Evolutionary conservation across 2,797 vertebrate genomes (phyloP).

Genomic region (Varecia variegata): DNA sequence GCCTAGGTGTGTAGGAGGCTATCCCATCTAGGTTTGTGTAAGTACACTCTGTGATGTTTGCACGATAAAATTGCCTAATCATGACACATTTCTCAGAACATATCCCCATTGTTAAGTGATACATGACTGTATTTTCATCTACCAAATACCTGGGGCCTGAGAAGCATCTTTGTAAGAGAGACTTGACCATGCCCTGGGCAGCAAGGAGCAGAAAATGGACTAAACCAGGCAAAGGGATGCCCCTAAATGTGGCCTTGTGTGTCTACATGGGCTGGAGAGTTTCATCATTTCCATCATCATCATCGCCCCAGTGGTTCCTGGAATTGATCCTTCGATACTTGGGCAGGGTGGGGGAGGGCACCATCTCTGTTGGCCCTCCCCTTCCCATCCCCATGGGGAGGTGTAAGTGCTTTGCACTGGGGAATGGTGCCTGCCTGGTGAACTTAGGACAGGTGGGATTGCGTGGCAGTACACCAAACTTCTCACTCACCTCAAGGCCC

Average conservation of each 20-base stretch:
- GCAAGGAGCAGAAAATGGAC: not conserved
- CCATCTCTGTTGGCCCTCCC: not conserved
- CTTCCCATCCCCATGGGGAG: not conserved
- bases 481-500: slow-evolving; percentile 66
- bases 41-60: not conserved
- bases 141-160: not conserved
- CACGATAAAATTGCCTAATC: not conserved
- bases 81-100: not conserved
- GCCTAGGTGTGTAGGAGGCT: not conserved
- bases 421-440: not conserved
- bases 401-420: not conserved
- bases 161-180: not conserved
- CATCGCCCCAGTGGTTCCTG: not conserved
- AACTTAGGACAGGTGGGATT: slow-evolving; percentile 13
- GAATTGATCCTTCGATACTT: not conserved
- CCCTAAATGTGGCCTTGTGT: not conserved
- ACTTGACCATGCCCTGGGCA: not conserved
- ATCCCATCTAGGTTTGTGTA: not conserved
- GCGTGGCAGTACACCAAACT: slow-evolving; percentile 57
- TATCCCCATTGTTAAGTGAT: not conserved
- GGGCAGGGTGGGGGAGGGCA: not conserved
- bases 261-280: not conserved
- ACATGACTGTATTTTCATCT: not conserved
- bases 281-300: not conserved
- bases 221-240: not conserved